Conservation (phyloP, 2,797 vertebrate species). For the Sebastes aleutianus region DNA sequence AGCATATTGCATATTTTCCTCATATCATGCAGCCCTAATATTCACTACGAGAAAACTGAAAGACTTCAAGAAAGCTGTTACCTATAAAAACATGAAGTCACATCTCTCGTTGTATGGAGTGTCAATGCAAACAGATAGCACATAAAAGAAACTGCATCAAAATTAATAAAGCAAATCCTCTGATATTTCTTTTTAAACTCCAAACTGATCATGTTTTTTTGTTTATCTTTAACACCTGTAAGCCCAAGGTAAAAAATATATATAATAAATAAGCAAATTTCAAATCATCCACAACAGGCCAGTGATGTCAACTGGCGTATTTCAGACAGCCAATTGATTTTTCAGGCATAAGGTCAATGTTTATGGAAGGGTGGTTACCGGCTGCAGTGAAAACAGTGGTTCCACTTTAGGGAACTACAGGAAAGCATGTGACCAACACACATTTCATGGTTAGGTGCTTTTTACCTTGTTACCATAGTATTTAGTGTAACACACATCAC, state of each 20-base stretch:
- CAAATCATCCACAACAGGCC: slow-evolving; percentile 11
- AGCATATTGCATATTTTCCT: too few relatives aligned
- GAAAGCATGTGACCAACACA: slow-evolving; percentile 51
- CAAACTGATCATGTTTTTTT: neutral
- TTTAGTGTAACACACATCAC: slow-evolving; percentile 32
- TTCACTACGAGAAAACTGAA: neutral
- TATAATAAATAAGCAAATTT: neutral
- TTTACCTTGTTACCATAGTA: slow-evolving; percentile 55
- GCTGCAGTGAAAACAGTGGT: slow-evolving; percentile 63
- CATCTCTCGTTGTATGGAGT: neutral
- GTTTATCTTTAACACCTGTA: neutral
- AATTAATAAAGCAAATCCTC: slow-evolving; percentile 29
- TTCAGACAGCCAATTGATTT: slow-evolving; percentile 66
- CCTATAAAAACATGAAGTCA: slow-evolving; percentile 5
- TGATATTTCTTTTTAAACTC: slow-evolving; percentile 15
- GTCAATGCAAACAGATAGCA: slow-evolving; percentile 6
- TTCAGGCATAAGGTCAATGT: slow-evolving; percentile 73
- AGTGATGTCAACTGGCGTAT: slow-evolving; percentile 25
- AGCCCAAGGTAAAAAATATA: neutral
- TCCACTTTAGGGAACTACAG: slow-evolving; percentile 57
- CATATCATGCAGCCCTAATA: too few relatives aligned
- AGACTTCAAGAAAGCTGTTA: neutral
- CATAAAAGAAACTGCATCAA: slow-evolving; percentile 31
- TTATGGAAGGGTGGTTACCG: slow-evolving; percentile 68
- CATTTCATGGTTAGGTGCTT: slow-evolving; percentile 63